Evolutionary conservation across 2,797 vertebrate species (phyloP).

Genomic region (Pelodytes ibericus): DNA sequence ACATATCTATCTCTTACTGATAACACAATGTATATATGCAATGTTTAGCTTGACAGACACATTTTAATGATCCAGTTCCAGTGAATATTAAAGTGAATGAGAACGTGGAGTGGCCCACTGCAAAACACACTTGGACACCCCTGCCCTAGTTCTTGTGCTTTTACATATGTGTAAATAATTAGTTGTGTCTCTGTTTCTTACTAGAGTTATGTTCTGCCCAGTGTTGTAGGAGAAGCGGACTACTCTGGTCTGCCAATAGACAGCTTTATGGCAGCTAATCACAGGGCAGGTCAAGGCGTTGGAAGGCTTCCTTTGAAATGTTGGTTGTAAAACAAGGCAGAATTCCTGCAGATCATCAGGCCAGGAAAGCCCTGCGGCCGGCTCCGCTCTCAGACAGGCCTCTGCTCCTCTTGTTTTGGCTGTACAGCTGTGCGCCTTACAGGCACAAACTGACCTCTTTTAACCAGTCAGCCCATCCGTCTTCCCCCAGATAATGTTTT

Average conservation of each 20-base stretch:
- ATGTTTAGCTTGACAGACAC: no score
- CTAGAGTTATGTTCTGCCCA: not conserved
- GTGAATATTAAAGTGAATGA: no score
- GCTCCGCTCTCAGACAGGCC: not conserved
- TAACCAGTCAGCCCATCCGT: slow-evolving; percentile 31
- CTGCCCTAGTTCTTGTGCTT: no score
- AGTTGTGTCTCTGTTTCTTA: no score
- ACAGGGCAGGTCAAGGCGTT: not conserved
- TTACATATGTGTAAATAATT: no score
- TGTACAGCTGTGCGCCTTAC: slow-evolving; percentile 34
- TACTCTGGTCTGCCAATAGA: not conserved
- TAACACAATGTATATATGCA: no score
- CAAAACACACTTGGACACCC: no score
- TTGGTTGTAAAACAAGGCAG: not conserved
- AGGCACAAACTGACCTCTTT: slow-evolving; percentile 9
- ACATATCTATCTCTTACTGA: no score
- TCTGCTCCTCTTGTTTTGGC: not conserved
- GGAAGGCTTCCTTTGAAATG: slow-evolving; percentile 12
- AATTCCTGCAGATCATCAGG: slow-evolving; percentile 14
- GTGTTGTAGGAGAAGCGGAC: not conserved
- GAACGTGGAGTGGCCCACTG: no score
- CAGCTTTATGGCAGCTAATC: slow-evolving; percentile 22
- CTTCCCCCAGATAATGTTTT: slow-evolving; percentile 46
- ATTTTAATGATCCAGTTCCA: no score
- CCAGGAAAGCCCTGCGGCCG: not conserved